Evolutionary conservation across 1,140 invertebrate species (phyloP).

Genomic region (Hyles vespertilio): DNA sequence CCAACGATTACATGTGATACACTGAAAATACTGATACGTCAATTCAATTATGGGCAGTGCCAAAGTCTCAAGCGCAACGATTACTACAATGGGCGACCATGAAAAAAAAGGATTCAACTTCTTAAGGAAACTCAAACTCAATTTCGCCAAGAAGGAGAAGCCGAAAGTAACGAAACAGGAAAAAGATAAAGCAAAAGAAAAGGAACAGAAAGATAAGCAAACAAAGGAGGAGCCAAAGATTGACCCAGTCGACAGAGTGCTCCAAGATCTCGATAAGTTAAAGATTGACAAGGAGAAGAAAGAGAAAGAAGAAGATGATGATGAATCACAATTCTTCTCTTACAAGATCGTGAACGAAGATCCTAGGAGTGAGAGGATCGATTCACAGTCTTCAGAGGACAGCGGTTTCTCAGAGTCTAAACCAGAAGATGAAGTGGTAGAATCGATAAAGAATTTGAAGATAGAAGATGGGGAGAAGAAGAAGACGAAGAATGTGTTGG

Average conservation of each 20-base stretch:
- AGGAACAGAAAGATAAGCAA: not conserved
- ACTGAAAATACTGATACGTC: not conserved
- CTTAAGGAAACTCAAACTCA: constrained; percentile 3
- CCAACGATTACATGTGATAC: constrained; percentile 3
- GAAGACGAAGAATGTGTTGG: constrained; percentile 30
- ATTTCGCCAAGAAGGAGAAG: constrained; percentile 1
- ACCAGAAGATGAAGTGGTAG: constrained; percentile 23
- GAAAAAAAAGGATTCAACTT: constrained; percentile 3
- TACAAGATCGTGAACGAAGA: constrained; percentile 41
- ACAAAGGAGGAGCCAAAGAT: no score
- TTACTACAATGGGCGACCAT: constrained; percentile 3
- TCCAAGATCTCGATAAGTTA: constrained; percentile 3
- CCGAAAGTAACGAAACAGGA: not conserved
- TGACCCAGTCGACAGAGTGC: not conserved
- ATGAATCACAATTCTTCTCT: constrained; percentile 43
- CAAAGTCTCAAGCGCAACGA: constrained; percentile 1
- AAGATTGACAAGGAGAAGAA: constrained; percentile 2
- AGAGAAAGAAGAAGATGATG: constrained; percentile 27
- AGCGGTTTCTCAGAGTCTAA: constrained; percentile 47
- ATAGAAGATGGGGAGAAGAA: constrained; percentile 24
- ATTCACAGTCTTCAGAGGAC: constrained; percentile 53
- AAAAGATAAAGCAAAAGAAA: not conserved
- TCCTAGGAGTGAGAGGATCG: constrained; percentile 27
- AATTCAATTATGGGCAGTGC: constrained; percentile 8
- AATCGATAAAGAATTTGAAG: constrained; percentile 27